Evolutionary conservation across 2,888 invertebrate species (phyloP), one percentile per base, ranked within the genome.

Genomic region (Lasius platythorax): DNA sequence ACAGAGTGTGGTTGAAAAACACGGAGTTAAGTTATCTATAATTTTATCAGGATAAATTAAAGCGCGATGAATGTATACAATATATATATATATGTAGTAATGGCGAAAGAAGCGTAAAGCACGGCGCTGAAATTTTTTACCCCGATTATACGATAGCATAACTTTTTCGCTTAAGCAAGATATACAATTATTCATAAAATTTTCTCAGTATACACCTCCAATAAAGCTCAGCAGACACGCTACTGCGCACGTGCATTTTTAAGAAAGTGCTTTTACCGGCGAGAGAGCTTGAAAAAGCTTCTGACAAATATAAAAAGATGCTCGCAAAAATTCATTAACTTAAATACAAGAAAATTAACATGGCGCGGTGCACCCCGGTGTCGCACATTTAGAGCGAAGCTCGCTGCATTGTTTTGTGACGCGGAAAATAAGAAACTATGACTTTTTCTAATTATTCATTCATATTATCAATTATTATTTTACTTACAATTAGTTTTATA

Each of bases 41-140:
- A 75, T 75, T 76, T 64, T 76, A 76, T 76, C 75, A 64, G 50
- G 50, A 76, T 50, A 37, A 64, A 76, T 76, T 66, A 76, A 76
- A 53, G 53, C 53, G n/a, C 50, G 15, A 15, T 15, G 11, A 53
- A 64, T 50, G 15, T 50, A 37, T 63, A 37, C 23, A 15, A 23
- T 53, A 5, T 53, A 53, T 46, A 0, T 12, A 5, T 53, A 53
- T 46, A 37, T 53, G 50, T 5, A 28, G n/a, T 18, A 33, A 23
- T n/a, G 43, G 15, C 46, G 23, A 76, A 8, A 53, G 18, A 50
- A 50, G 50, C 23, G 61, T 74, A 15, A 61, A 61, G 30, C 23
- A 8, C 5, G 58, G 12, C 30, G 30, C n/a, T 46, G 37, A 64
- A 64, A 37, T 66, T 37, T 64, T 37, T 76, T 28, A 66, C 33